These are phyloP conservation scores for Andrena fulva DNA, from an alignment of 2,888 invertebrate genomes.

Conservation along the genomic window DNA sequence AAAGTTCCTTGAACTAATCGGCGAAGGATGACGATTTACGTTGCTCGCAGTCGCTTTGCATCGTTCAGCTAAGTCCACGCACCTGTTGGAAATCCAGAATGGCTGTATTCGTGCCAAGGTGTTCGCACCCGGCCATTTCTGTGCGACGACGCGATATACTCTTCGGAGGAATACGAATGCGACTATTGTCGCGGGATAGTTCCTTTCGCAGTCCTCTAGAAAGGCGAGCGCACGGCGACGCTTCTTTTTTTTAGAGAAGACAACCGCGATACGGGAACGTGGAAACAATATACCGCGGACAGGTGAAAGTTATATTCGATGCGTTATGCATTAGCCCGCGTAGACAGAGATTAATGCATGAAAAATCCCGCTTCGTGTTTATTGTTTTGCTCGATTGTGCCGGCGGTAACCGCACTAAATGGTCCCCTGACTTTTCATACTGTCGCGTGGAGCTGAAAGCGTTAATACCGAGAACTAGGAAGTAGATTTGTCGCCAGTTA, in stretches of 20 bases:
- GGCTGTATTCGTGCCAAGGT: slow-evolving; percentile 63
- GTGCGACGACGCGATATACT: slow-evolving; percentile 33
- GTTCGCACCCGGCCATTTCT: slow-evolving; percentile 31
- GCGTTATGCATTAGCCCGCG: slow-evolving; percentile 40
- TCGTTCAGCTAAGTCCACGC: slow-evolving; percentile 20
- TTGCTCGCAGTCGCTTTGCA: slow-evolving; percentile 17
- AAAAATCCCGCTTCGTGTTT: not conserved
- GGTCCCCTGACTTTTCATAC: not conserved
- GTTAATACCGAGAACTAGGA: not conserved
- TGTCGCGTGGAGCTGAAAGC: not conserved
- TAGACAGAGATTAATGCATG: slow-evolving; percentile 21
- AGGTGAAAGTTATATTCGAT: slow-evolving; percentile 52
- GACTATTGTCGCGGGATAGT: slow-evolving; percentile 34
- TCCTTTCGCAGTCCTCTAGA: slow-evolving; percentile 29
- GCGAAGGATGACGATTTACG: not conserved
- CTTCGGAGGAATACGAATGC: slow-evolving; percentile 59
- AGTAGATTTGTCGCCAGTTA: not conserved
- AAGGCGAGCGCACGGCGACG: slow-evolving; percentile 17
- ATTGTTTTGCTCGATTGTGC: not conserved
- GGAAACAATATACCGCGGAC: slow-evolving; percentile 43
- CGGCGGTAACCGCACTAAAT: not conserved
- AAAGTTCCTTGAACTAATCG: not conserved
- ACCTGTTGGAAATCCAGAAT: slow-evolving; percentile 56
- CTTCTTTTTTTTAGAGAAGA: slow-evolving; percentile 26
- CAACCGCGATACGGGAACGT: slow-evolving; percentile 7